These are phyloP conservation scores for Aphelenchoides besseyi DNA, from an alignment of 1,140 invertebrate genomes.

Conservation along the genomic window DNA sequence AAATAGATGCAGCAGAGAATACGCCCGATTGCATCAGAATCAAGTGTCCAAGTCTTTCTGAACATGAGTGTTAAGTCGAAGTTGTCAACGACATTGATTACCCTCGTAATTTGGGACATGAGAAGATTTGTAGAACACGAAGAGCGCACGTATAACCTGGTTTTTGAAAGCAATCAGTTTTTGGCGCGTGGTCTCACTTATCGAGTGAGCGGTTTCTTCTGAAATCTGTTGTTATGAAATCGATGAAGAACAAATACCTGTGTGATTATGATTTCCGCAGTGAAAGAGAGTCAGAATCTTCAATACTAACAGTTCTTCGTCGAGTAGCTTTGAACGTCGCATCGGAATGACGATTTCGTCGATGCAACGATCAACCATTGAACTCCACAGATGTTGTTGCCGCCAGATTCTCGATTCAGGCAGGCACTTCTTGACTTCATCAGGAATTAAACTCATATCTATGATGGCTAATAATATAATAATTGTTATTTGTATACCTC, in stretches of 20 bases:
- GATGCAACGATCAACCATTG: constrained; percentile 49
- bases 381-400: constrained; percentile 49
- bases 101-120: constrained; percentile 40
- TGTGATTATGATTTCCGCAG: constrained; percentile 42
- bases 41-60: constrained; percentile 47
- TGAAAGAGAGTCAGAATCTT: constrained; percentile 49
- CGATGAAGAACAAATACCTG: background rate
- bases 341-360: constrained; percentile 50
- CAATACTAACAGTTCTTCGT: constrained; percentile 40
- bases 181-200: constrained; percentile 32
- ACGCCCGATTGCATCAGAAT: constrained; percentile 46
- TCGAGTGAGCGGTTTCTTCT: constrained; percentile 24
- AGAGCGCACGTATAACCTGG: constrained; percentile 42
- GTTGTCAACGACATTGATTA: constrained; percentile 12
- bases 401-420: constrained; percentile 45
- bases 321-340: constrained; percentile 34
- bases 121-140: constrained; percentile 44
- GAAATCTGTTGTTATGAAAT: constrained; percentile 6
- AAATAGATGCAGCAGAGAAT: constrained; percentile 39
- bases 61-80: constrained; percentile 24
- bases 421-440: constrained; percentile 10
- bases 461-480: no score
- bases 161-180: constrained; percentile 31
- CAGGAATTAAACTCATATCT: constrained; percentile 20
- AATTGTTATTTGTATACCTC: no score